These are phyloP conservation scores for Brachylomia viminalis DNA, from an alignment of 2,888 invertebrate species.

Conservation along the genomic window DNA sequence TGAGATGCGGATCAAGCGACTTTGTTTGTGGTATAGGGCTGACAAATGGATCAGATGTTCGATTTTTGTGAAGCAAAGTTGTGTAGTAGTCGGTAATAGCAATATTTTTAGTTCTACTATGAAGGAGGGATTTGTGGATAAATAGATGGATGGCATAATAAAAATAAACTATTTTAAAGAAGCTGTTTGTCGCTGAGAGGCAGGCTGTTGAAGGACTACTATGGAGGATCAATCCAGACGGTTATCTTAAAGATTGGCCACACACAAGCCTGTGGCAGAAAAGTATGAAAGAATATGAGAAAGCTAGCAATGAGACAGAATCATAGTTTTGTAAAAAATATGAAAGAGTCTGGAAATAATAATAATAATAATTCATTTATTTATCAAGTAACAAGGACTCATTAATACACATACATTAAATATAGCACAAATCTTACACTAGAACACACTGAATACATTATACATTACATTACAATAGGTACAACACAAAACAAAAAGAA, in stretches of 20 bases:
- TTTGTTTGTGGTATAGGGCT: slow-evolving; percentile 37
- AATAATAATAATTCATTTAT: too few relatives aligned
- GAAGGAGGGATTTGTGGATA: background rate
- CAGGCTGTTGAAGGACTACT: background rate
- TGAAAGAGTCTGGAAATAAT: too few relatives aligned
- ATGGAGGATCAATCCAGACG: background rate
- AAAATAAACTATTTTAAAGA: background rate
- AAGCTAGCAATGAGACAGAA: too few relatives aligned
- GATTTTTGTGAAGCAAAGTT: background rate
- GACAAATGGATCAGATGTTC: slow-evolving; percentile 19
- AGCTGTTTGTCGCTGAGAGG: background rate
- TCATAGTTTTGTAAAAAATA: too few relatives aligned
- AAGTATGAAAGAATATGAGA: background rate
- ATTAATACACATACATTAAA: too few relatives aligned
- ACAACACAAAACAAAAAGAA: too few relatives aligned
- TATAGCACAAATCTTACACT: too few relatives aligned
- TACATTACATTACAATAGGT: too few relatives aligned
- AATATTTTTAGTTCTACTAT: background rate
- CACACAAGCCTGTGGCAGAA: background rate
- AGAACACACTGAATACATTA: too few relatives aligned
- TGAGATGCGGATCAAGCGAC: slow-evolving; percentile 44
- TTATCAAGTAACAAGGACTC: too few relatives aligned
- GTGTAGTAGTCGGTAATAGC: background rate
- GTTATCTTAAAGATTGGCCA: background rate
- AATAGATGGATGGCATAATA: background rate